Evolutionary conservation across 2,797 vertebrate species (phyloP).

Genomic region (Zenarchopterus dispar): DNA sequence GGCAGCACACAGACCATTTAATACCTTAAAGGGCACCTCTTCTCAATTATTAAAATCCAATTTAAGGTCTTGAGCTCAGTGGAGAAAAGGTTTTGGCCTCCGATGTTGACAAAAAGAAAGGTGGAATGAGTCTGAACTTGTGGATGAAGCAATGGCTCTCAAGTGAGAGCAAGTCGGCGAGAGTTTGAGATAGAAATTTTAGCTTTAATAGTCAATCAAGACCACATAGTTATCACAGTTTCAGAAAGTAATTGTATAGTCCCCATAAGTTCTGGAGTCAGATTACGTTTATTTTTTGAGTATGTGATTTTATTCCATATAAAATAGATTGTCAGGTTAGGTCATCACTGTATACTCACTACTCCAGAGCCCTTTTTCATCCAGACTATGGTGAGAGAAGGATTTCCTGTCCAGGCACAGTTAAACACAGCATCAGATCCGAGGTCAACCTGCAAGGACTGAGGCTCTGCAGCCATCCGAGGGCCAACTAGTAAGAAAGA

Average conservation of each 20-base stretch:
- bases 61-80: conserved; percentile 70
- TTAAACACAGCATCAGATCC: conserved; percentile 95
- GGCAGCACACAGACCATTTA: conserved; percentile 56
- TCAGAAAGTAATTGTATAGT: background rate
- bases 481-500: conserved; percentile 88
- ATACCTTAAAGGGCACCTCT: conserved; percentile 75
- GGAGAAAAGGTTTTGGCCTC: conserved; percentile 59
- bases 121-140: conserved; percentile 64
- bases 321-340: conserved; percentile 1
- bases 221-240: background rate
- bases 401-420: conserved; percentile 97
- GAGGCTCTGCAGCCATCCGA: conserved; percentile 93
- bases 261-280: background rate
- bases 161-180: conserved; percentile 28
- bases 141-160: conserved; percentile 50
- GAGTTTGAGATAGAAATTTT: conserved; percentile 17
- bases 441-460: conserved; percentile 94
- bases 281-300: background rate
- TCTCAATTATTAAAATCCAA: conserved; percentile 88
- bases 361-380: conserved; percentile 98
- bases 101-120: conserved; percentile 67
- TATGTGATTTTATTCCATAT: background rate
- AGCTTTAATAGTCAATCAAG: conserved; percentile 31
- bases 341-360: conserved; percentile 78
- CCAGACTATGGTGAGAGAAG: conserved; percentile 97